Evolutionary conservation across 1,140 invertebrate genomes (phyloP).

Genomic region (Aphaenogaster floridana): DNA sequence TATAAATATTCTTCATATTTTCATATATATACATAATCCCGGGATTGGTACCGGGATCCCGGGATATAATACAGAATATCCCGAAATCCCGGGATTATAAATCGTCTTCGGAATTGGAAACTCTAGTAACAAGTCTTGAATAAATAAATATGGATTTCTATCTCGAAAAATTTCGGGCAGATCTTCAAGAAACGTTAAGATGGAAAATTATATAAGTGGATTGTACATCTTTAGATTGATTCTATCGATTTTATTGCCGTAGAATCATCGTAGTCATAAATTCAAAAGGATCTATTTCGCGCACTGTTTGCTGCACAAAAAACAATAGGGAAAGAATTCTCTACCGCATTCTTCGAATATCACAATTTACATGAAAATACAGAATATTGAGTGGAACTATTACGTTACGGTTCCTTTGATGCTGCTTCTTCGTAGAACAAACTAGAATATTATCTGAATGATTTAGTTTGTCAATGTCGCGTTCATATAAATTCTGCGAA

Average conservation of each 20-base stretch:
- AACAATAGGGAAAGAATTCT: background rate
- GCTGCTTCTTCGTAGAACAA: background rate
- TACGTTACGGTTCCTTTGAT: background rate
- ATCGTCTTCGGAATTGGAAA: too few relatives aligned
- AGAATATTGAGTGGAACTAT: background rate
- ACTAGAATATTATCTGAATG: background rate
- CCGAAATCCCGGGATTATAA: too few relatives aligned
- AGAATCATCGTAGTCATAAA: background rate
- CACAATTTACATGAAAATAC: background rate
- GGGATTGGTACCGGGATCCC: too few relatives aligned
- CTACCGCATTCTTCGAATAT: slow-evolving; percentile 34
- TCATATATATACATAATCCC: too few relatives aligned
- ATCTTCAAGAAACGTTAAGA: background rate
- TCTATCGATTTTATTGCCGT: background rate
- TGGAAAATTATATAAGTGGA: background rate
- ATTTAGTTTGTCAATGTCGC: background rate
- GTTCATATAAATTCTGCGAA: background rate
- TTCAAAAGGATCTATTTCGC: background rate
- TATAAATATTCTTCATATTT: too few relatives aligned
- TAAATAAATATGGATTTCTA: background rate
- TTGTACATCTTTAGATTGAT: background rate
- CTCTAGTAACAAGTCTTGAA: too few relatives aligned
- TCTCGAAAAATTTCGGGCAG: background rate
- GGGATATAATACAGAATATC: too few relatives aligned
- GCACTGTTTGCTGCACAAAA: background rate